A percentile compares a stretch with the other conserved stretches of the same genome.
These are phyloP conservation scores for Pyrrhosoma nymphula DNA, from an alignment of 2,888 invertebrate species.

Conservation along the genomic window DNA sequence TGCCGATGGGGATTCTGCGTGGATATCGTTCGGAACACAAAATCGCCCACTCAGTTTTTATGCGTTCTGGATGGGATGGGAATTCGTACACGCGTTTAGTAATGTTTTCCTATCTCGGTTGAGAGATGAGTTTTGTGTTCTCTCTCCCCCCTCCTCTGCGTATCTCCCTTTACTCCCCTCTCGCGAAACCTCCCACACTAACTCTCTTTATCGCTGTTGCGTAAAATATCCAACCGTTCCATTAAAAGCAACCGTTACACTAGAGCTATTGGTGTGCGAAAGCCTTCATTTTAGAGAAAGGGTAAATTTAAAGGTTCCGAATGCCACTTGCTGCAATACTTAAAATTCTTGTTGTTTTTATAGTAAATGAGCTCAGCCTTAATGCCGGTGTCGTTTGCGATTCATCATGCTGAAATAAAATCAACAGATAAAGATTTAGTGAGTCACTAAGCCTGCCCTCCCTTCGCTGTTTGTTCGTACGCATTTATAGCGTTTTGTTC, in stretches of 20 bases:
- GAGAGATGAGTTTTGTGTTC: neutral
- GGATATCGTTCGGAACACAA: slow-evolving; percentile 63
- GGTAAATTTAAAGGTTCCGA: neutral
- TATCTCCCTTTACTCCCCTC: neutral
- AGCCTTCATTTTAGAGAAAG: neutral
- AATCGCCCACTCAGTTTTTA: slow-evolving; percentile 58
- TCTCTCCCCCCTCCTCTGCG: neutral
- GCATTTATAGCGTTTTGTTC: neutral
- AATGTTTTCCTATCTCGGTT: neutral
- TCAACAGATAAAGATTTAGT: neutral
- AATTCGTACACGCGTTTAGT: slow-evolving; percentile 51
- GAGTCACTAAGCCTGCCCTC: neutral
- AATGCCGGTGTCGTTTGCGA: neutral
- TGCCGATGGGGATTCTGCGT: slow-evolving; percentile 48
- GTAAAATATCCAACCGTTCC: neutral
- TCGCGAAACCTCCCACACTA: neutral
- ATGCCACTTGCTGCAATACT: neutral
- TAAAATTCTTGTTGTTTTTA: neutral
- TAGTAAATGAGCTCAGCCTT: neutral
- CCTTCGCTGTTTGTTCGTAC: neutral
- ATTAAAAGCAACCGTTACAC: neutral
- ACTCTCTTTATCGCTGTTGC: neutral
- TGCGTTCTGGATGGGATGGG: slow-evolving; percentile 48
- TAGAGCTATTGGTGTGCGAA: neutral
- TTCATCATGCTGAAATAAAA: neutral